These are phyloP conservation scores for Kobus ellipsiprymnus DNA, from an alignment of 2,113 vertebrate species.

Conservation along the genomic window DNA sequence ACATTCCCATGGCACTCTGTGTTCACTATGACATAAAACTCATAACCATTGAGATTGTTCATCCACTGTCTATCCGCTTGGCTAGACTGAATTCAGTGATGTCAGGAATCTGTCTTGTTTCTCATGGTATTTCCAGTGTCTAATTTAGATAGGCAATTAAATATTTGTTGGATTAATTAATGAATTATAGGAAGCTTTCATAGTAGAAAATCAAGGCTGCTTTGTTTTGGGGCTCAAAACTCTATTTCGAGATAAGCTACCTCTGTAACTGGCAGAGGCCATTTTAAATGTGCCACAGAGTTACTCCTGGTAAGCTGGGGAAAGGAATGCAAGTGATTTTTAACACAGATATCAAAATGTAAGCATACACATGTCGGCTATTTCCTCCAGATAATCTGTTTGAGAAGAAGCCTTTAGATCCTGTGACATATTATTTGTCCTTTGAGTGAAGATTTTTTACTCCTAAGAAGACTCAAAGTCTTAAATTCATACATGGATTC, in stretches of 20 bases:
- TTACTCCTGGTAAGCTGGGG: neutral
- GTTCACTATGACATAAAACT: neutral
- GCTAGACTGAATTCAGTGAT: neutral
- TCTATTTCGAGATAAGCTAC: neutral
- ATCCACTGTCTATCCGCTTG: neutral
- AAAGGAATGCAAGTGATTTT: neutral
- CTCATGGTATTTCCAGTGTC: neutral
- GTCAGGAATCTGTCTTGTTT: neutral
- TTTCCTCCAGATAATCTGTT: neutral
- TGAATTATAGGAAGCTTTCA: neutral
- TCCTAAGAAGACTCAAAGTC: neutral
- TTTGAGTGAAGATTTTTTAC: neutral
- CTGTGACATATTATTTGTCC: neutral
- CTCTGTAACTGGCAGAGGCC: neutral
- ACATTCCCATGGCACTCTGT: neutral
- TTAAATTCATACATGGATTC: neutral
- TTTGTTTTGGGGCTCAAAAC: neutral
- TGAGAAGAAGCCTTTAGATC: neutral
- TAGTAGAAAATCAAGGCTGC: neutral
- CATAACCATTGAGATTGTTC: neutral
- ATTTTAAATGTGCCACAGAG: neutral
- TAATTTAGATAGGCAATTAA: neutral
- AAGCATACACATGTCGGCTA: neutral
- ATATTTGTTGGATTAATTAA: neutral
- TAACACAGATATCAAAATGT: neutral